These are phyloP conservation scores for Gymnarchus niloticus DNA, from an alignment of 2,113 vertebrate genomes.

Conservation along the genomic window DNA sequence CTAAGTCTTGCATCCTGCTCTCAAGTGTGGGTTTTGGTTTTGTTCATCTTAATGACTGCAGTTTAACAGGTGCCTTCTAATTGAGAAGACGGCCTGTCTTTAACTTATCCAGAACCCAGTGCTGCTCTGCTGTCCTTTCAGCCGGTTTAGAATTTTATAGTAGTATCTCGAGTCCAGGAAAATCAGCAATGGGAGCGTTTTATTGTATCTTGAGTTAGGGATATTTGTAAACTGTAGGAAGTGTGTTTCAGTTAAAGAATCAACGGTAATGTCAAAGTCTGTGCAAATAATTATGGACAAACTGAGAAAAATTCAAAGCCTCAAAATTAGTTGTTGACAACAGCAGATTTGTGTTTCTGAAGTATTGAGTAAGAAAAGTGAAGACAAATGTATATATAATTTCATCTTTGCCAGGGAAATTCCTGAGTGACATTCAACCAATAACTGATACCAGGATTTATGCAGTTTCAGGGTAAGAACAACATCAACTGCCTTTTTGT, in stretches of 20 bases:
- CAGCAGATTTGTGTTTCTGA: too few relatives aligned
- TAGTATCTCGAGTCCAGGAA: background rate
- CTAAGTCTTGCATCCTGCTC: background rate
- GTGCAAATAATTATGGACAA: background rate
- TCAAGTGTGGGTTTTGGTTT: background rate
- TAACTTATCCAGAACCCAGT: too few relatives aligned
- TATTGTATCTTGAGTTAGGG: background rate
- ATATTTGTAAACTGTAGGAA: background rate
- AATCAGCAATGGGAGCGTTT: background rate
- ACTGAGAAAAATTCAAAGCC: background rate
- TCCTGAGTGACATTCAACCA: background rate
- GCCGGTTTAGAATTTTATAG: background rate
- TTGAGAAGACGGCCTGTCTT: background rate
- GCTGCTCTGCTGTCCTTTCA: background rate
- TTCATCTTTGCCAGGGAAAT: too few relatives aligned
- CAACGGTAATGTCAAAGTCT: background rate
- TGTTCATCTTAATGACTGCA: background rate
- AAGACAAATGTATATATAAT: background rate
- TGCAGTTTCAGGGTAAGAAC: background rate
- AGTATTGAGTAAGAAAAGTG: too few relatives aligned
- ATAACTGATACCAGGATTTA: background rate
- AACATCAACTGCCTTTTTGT: background rate
- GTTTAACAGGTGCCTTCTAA: slow-evolving; percentile 5
- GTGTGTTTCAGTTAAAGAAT: background rate
- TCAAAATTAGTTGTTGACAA: too few relatives aligned